Percentiles rank a stretch among this genome's conserved stretches.
Conservation (phyloP, 1,140 invertebrate species). For the Leptinotarsa lineolata region DNA sequence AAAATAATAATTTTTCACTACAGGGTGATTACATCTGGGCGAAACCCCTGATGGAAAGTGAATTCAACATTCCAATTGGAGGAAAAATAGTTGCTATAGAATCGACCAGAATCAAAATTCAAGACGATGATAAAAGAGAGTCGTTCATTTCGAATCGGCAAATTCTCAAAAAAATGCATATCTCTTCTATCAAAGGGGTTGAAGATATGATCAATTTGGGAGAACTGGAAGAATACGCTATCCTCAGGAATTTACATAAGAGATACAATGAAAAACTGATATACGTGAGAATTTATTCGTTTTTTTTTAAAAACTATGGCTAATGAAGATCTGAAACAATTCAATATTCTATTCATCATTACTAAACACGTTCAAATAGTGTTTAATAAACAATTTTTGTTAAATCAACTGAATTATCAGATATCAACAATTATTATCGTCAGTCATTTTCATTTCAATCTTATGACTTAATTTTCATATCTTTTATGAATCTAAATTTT, state of each 20-base stretch:
- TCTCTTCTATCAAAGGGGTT: conserved; percentile 81
- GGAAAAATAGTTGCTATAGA: conserved; percentile 78
- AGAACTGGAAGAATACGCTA: conserved; percentile 91
- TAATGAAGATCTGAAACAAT: no score
- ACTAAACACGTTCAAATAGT: no score
- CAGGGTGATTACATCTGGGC: conserved; percentile 88
- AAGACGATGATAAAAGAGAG: conserved; percentile 79
- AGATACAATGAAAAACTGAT: conserved; percentile 87
- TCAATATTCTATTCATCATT: no score
- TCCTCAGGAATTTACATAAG: conserved; percentile 88
- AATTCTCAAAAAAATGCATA: conserved; percentile 82
- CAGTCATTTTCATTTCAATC: no score
- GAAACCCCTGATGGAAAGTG: conserved; percentile 69
- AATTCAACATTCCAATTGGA: conserved; percentile 84
- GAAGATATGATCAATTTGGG: conserved; percentile 94
- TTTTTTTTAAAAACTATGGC: no score
- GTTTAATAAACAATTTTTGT: no score
- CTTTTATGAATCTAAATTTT: no score
- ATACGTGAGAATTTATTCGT: conserved; percentile 71
- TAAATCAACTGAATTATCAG: no score
- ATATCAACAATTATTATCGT: no score
- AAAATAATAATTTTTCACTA: background rate
- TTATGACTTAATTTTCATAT: no score
- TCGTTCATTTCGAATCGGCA: conserved; percentile 60
- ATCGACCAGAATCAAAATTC: conserved; percentile 74